Evolutionary conservation across 2,797 vertebrate genomes (phyloP).

Genomic region (Dendrocincla fuliginosa): DNA sequence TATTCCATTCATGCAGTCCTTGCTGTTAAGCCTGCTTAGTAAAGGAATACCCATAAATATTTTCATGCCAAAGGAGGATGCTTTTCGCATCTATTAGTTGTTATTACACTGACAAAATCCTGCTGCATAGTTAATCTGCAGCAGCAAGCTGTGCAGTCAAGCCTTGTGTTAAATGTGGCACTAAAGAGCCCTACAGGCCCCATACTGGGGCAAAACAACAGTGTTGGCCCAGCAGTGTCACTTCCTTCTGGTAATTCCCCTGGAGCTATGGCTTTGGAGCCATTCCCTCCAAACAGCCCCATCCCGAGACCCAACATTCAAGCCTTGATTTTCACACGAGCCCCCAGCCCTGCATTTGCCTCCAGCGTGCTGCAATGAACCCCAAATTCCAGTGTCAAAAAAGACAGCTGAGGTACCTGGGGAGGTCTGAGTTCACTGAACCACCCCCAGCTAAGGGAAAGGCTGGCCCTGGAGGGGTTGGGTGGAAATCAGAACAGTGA

Average conservation of each 20-base stretch:
- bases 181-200: background rate
- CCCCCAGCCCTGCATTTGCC: background rate
- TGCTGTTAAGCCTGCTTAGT: background rate
- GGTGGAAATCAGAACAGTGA: background rate
- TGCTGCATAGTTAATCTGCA: background rate
- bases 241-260: fast-evolving
- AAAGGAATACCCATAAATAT: background rate
- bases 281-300: background rate
- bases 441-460: background rate
- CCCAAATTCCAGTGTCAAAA: background rate
- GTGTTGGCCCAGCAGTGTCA: background rate
- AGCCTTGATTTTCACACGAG: background rate
- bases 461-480: background rate
- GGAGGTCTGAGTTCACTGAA: background rate
- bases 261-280: background rate
- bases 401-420: fast-evolving
- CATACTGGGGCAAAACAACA: fast-evolving
- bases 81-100: background rate
- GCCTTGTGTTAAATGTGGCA: fast-evolving
- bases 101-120: background rate
- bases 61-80: background rate
- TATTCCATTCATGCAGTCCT: background rate
- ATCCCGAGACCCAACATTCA: background rate
- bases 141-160: background rate
- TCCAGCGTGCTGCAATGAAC: fast-evolving